These are phyloP conservation scores for Hemistola chrysoprasaria DNA, from an alignment of 2,888 invertebrate genomes.

Conservation along the genomic window DNA sequence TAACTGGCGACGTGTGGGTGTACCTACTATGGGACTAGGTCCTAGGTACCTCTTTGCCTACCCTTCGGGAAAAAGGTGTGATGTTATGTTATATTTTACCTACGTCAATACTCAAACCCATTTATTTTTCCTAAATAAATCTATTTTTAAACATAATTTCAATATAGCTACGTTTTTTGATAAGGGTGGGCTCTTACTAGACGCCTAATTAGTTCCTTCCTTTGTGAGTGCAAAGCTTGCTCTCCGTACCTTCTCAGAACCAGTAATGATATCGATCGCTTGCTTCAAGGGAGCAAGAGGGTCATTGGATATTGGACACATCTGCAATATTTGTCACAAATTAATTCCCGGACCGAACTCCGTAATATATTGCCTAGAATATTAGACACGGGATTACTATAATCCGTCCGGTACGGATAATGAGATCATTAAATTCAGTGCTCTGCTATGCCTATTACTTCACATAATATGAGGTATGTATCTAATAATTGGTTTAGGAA, in stretches of 20 bases:
- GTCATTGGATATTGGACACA: slow-evolving; percentile 38
- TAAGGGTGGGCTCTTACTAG: slow-evolving; percentile 4
- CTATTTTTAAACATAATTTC: too few species aligned
- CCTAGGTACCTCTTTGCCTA: too few species aligned
- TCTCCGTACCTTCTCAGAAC: slow-evolving; percentile 54
- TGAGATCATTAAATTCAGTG: too few species aligned
- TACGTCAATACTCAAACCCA: too few species aligned
- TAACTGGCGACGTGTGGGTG: too few species aligned
- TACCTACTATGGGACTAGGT: too few species aligned
- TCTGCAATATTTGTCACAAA: slow-evolving; percentile 45
- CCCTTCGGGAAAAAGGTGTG: too few species aligned
- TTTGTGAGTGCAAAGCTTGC: slow-evolving; percentile 50
- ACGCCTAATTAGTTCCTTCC: slow-evolving; percentile 46
- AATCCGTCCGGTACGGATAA: slow-evolving; percentile 12
- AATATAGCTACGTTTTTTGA: slow-evolving; percentile 12
- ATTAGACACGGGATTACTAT: slow-evolving; percentile 20
- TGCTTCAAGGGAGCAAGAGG: slow-evolving; percentile 36
- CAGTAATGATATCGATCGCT: slow-evolving; percentile 65
- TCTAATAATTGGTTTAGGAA: too few species aligned
- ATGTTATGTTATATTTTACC: too few species aligned
- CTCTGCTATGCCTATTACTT: too few species aligned
- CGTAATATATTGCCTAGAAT: slow-evolving; percentile 20
- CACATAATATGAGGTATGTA: too few species aligned
- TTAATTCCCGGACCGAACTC: slow-evolving; percentile 29
- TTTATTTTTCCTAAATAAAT: too few species aligned